These are phyloP conservation scores for Drosophila peninsularis DNA, from an alignment of 2,888 invertebrate species.

Conservation along the genomic window DNA sequence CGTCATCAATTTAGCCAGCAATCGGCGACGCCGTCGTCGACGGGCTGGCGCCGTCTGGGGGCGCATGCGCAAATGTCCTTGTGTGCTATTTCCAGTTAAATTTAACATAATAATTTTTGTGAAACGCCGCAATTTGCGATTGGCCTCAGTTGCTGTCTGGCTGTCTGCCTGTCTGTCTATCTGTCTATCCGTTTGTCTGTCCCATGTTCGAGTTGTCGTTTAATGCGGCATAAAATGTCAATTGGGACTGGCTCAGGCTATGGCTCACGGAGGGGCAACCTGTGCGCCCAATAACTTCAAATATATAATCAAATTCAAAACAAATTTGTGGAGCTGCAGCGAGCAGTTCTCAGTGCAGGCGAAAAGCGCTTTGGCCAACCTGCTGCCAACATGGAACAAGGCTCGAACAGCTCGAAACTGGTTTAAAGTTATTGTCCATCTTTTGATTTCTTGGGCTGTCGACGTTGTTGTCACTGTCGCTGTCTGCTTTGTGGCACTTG, in stretches of 20 bases:
- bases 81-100: constrained; percentile 76
- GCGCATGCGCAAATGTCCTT: constrained; percentile 77
- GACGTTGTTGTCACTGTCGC: constrained; percentile 57
- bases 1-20: constrained; percentile 77
- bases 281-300: constrained; percentile 62
- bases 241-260: constrained; percentile 59
- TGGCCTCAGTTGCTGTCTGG: constrained; percentile 46
- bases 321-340: constrained; percentile 69
- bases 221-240: constrained; percentile 77
- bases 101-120: constrained; percentile 79
- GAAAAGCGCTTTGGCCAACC: constrained; percentile 49
- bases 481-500: constrained; percentile 63
- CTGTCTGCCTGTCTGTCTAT: constrained; percentile 19
- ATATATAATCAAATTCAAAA: constrained; percentile 76
- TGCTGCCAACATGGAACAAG: constrained; percentile 55
- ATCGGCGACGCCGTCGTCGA: constrained; percentile 59
- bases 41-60: constrained; percentile 75
- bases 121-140: constrained; percentile 73
- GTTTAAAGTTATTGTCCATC: constrained; percentile 81
- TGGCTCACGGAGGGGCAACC: constrained; percentile 42
- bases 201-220: constrained; percentile 54
- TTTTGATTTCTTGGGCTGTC: constrained; percentile 77
- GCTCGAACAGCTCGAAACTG: constrained; percentile 69
- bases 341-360: constrained; percentile 46
- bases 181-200: constrained; percentile 34